These are phyloP conservation scores for Zaprionus africanus DNA, from an alignment of 1,140 invertebrate species.

Conservation along the genomic window DNA sequence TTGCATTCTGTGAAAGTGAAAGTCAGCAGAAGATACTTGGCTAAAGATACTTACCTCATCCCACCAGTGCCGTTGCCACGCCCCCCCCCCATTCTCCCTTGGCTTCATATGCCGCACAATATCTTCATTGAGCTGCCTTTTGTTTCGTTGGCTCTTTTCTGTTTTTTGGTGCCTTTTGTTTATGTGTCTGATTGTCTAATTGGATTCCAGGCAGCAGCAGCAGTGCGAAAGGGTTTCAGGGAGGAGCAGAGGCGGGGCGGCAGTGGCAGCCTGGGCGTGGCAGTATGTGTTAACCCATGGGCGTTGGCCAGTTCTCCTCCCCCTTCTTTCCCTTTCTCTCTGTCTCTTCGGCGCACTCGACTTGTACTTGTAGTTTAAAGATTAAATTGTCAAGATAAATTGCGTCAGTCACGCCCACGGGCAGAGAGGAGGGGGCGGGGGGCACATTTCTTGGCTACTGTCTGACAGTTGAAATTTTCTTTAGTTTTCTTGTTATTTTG, in stretches of 20 bases:
- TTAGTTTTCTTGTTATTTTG: conserved; percentile 19
- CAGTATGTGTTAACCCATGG: conserved; percentile 40
- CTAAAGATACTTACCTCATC: conserved; percentile 22
- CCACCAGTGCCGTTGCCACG: not conserved
- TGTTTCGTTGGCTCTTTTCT: conserved; percentile 16
- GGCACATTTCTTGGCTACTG: conserved; percentile 35
- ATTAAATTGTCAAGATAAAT: conserved; percentile 78
- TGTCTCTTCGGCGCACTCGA: not conserved
- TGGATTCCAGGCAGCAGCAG: conserved; percentile 48
- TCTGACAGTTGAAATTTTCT: conserved; percentile 49
- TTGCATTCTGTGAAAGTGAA: conserved; percentile 74
- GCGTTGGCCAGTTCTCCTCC: conserved; percentile 28
- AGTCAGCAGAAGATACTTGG: conserved; percentile 47
- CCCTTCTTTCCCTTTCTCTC: not conserved
- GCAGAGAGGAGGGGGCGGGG: too few species aligned
- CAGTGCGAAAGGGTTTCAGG: conserved; percentile 38
- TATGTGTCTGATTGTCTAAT: conserved; percentile 69
- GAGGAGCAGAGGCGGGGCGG: not conserved
- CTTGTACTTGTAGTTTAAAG: conserved; percentile 36
- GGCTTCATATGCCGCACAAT: conserved; percentile 23
- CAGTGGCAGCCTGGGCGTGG: not conserved
- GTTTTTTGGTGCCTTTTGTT: conserved; percentile 52
- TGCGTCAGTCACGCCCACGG: conserved; percentile 42
- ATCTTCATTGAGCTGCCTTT: conserved; percentile 21
- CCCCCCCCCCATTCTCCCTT: not conserved